Conservation (phyloP, 2,113 vertebrate genomes). For the Ictidomys tridecemlineatus region DNA sequence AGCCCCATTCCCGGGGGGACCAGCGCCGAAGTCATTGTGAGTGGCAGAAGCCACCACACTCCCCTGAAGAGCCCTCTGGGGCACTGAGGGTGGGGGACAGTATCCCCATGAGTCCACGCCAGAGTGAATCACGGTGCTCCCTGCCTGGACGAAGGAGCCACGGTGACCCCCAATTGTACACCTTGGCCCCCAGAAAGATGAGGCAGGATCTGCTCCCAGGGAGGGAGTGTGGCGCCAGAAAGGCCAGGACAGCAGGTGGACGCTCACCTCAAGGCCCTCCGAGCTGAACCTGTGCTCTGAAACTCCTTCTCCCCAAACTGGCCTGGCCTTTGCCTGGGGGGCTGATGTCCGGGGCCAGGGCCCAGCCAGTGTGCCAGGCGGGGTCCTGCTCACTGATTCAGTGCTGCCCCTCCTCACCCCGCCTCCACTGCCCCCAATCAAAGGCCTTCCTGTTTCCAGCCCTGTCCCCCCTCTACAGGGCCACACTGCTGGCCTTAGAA, state of each 20-base stretch:
- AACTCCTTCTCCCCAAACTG: too few species aligned
- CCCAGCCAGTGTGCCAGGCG: accelerated
- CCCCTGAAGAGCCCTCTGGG: background rate
- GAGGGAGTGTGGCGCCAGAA: accelerated
- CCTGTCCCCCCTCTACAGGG: background rate
- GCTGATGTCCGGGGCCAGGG: accelerated
- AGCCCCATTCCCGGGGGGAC: too few species aligned
- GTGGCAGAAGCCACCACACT: background rate
- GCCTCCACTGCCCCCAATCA: background rate
- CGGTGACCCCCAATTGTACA: background rate
- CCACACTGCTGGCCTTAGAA: background rate
- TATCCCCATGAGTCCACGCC: background rate
- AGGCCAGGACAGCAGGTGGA: background rate
- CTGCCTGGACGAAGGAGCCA: background rate
- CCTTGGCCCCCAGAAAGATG: background rate
- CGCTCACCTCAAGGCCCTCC: background rate
- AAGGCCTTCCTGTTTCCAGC: background rate
- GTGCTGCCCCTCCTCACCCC: background rate
- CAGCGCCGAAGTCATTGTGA: background rate
- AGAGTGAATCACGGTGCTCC: background rate
- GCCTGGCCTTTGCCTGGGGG: accelerated
- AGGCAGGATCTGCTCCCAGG: background rate
- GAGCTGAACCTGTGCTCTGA: accelerated
- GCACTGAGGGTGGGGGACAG: background rate
- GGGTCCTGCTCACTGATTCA: background rate